Conservation (phyloP, 2,888 invertebrate genomes). For the Eustalomyia histrio region DNA sequence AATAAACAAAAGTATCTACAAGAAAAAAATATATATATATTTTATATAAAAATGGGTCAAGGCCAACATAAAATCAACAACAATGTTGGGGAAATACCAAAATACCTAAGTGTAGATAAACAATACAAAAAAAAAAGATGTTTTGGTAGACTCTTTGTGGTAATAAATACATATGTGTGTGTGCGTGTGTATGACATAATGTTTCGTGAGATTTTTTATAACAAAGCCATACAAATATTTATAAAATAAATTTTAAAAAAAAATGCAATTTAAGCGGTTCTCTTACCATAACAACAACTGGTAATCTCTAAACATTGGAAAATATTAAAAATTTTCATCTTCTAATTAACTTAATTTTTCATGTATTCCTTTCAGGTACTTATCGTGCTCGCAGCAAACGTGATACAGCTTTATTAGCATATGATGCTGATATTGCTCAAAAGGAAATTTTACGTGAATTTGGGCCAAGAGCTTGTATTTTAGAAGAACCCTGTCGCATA, state of each 20-base stretch:
- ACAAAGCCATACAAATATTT: not conserved
- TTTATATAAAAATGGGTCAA: conserved; percentile 55
- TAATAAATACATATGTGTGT: not conserved
- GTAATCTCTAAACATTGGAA: not conserved
- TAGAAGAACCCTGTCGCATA: conserved; percentile 86
- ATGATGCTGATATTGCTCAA: conserved; percentile 87
- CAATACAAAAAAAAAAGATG: not conserved
- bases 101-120: too few species aligned
- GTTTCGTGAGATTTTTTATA: conserved; percentile 28
- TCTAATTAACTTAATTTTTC: conserved; percentile 8
- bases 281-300: not conserved
- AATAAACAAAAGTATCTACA: conserved; percentile 12
- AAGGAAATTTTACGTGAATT: conserved; percentile 88
- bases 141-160: not conserved
- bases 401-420: conserved; percentile 79
- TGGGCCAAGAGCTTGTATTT: conserved; percentile 88
- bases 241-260: not conserved
- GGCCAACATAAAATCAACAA: conserved; percentile 42
- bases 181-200: conserved; percentile 4
- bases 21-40: conserved; percentile 20
- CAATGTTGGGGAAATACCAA: conserved; percentile 48
- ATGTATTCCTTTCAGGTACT: conserved; percentile 82
- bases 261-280: not conserved
- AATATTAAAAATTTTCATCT: not conserved
- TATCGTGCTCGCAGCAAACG: conserved; percentile 85